Evolutionary conservation across 2,888 invertebrate species (phyloP), one percentile per base, ranked within the genome.

Genomic region (Cerastis leucographa): DNA sequence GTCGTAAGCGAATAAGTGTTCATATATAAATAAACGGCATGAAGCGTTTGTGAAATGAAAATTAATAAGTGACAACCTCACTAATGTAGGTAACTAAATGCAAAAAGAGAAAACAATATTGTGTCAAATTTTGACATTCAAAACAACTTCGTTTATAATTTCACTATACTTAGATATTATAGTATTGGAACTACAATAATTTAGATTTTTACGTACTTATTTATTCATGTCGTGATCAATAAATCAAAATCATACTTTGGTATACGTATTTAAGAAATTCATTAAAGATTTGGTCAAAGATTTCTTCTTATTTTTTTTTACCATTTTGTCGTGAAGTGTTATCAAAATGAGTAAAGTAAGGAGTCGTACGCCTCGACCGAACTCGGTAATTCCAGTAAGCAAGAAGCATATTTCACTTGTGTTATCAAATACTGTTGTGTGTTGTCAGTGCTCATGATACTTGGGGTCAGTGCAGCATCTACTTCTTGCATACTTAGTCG

Each of bases 161-260:
- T 59, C 35, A 19, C 7, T 64, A 42, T 64, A 64, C n/a, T 5
- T 40, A 71, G n/a, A 25, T 40, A 62, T 35, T 61, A 29, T 67
- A 51, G n/a, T 64, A 76, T 59, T 65, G 49, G n/a, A 40, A 66
- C 68, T 83, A 72, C 73, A 35, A 19, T 66, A 68, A 61, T 65
- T n/a, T 40, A 11, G 12, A 61, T 73, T 88, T 88, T 81, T 88
- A 65, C 67, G 80, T 88, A 65, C 67, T 78, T 49, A 61, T 35
- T 69, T 61, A 78, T 81, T 75, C 75, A 76, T 72, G 80, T 81
- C 68, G 59, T 83, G 59, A 44, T 76, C 71, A 42, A 66, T 81
- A 74, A 70, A 78, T 68, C 40, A 72, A 80, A 85, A 81, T 74
- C 76, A 59, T 74, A 64, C 19, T 80, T 88, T 84, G 59, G 17